phyloP scores from a whole-genome alignment of 2,888 invertebrate genomes.

The Heteromurus nitidus region DNA sequence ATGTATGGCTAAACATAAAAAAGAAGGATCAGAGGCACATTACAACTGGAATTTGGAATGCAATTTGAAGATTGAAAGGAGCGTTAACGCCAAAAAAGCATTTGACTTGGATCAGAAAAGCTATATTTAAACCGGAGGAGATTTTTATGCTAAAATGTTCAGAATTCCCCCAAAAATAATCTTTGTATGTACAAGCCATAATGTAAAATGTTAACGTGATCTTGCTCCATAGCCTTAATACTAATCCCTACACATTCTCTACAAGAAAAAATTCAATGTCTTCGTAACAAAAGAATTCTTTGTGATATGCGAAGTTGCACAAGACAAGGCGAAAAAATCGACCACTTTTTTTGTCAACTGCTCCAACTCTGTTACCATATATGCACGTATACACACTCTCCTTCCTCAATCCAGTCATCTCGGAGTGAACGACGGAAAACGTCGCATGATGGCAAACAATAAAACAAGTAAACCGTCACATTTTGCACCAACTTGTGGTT shows the following conservation, averaged over 20 bases:
- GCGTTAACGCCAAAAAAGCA: not conserved
- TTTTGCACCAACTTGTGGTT: not conserved
- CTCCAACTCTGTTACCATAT: conserved; percentile 8
- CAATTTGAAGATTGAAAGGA: conserved; percentile 1
- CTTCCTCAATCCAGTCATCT: too few relatives aligned
- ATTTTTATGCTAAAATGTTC: not conserved
- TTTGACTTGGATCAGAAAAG: not conserved
- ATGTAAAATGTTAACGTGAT: not conserved
- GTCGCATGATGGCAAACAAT: not conserved
- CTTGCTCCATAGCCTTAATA: too few relatives aligned
- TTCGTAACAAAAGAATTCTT: too few relatives aligned
- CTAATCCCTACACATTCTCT: too few relatives aligned
- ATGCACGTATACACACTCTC: too few relatives aligned
- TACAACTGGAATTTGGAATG: not conserved
- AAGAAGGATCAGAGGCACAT: not conserved
- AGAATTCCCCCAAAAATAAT: not conserved
- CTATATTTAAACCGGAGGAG: not conserved
- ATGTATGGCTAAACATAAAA: not conserved
- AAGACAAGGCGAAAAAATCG: too few relatives aligned
- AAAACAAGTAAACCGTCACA: not conserved
- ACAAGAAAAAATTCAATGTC: too few relatives aligned
- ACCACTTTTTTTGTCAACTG: not conserved
- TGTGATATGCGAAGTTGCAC: too few relatives aligned
- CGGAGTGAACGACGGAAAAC: not conserved
- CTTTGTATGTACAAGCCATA: not conserved